Evolutionary conservation across 2,113 vertebrate species (phyloP).

Genomic region (Coracopsis vasa): DNA sequence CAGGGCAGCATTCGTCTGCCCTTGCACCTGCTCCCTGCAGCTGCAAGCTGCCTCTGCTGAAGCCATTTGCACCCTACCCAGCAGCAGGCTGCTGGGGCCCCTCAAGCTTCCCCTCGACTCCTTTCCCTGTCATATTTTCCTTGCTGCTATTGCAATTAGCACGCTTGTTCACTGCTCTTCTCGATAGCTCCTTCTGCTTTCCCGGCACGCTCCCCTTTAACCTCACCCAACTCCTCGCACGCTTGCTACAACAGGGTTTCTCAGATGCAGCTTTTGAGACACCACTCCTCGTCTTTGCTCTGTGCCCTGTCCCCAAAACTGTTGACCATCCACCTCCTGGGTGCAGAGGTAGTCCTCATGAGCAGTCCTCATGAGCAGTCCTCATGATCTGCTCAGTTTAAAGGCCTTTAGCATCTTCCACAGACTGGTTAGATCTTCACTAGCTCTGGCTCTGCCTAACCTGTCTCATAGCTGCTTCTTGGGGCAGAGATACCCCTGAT

Average conservation of each 20-base stretch:
- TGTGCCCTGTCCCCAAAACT: not conserved
- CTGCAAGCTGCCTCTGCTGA: constrained; percentile 74
- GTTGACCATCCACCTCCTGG: rapidly evolving
- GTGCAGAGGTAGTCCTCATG: not conserved
- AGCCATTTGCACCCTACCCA: constrained; percentile 73
- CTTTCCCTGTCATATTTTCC: constrained; percentile 57
- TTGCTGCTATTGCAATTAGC: constrained; percentile 73
- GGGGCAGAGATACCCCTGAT: not conserved
- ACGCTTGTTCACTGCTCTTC: constrained; percentile 40
- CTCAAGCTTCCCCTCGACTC: constrained; percentile 52
- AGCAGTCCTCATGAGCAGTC: not conserved
- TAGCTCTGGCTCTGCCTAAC: not conserved
- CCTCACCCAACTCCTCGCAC: rapidly evolving
- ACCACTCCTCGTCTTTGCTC: not conserved
- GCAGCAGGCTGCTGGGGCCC: constrained; percentile 70
- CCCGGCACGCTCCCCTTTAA: constrained; percentile 8
- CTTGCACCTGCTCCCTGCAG: constrained; percentile 78
- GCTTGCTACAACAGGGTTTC: not conserved
- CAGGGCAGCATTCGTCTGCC: constrained; percentile 67
- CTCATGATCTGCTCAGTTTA: not conserved
- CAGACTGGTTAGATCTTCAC: not conserved
- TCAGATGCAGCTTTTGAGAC: not conserved
- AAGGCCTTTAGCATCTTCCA: not conserved
- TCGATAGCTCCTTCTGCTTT: constrained; percentile 16
- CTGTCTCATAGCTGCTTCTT: not conserved